Percentiles rank a stretch among this genome's conserved stretches.
Evolutionary conservation across 2,888 invertebrate species (phyloP).

Genomic region (Holacanthella duospinosa): DNA sequence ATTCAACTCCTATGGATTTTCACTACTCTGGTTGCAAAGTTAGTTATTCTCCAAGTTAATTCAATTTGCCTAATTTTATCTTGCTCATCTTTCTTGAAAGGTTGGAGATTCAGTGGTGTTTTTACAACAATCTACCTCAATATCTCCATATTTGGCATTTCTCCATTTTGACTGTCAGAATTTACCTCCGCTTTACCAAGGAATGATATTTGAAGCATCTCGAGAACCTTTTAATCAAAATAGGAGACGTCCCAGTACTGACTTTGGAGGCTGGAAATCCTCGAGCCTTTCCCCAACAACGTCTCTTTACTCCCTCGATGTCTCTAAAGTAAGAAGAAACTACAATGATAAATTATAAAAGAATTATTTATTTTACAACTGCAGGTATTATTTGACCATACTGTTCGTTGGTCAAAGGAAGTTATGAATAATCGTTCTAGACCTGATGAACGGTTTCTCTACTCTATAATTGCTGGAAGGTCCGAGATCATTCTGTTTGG

Average conservation of each 20-base stretch:
- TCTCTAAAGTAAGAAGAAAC: constrained; percentile 31
- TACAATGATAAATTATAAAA: no score
- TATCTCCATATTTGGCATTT: constrained; percentile 35
- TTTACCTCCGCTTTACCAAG: constrained; percentile 17
- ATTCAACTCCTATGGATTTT: constrained; percentile 29
- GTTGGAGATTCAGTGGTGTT: constrained; percentile 32
- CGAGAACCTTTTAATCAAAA: constrained; percentile 32
- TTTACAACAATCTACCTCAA: constrained; percentile 31
- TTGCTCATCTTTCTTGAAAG: constrained; percentile 14
- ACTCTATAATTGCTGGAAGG: constrained; percentile 76
- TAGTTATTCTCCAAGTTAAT: not conserved
- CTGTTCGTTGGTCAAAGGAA: constrained; percentile 40
- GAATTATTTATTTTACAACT: constrained; percentile 4
- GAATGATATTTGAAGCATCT: constrained; percentile 28
- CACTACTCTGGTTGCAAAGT: constrained; percentile 36
- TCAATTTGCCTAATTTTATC: not conserved
- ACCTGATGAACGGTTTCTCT: constrained; percentile 82
- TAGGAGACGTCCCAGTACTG: constrained; percentile 24
- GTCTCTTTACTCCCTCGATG: constrained; percentile 34
- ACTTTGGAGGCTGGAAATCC: constrained; percentile 2
- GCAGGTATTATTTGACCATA: constrained; percentile 24
- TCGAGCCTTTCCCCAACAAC: constrained; percentile 22
- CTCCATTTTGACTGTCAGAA: constrained; percentile 31
- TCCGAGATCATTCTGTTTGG: constrained; percentile 92
- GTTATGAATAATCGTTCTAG: constrained; percentile 53